A percentile compares a stretch with the other conserved stretches of the same genome.
phyloP scores from a whole-genome alignment of 2,797 vertebrate species.

The Sebastes hubbsi region DNA sequence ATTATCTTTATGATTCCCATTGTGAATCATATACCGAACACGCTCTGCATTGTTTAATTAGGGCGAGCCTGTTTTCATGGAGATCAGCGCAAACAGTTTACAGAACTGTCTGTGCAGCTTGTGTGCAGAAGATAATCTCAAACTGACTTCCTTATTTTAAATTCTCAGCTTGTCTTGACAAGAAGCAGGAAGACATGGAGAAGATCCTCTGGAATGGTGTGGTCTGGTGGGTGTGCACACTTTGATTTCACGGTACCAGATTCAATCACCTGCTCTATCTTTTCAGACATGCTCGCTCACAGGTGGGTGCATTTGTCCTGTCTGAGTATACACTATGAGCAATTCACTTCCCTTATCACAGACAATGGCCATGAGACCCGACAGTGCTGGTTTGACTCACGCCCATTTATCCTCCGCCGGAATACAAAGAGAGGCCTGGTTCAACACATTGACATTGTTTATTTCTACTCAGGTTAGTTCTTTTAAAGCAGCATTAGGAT shows the following conservation, averaged over 20 bases:
- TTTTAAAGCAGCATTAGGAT: neutral
- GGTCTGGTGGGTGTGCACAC: neutral
- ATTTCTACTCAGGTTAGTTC: neutral
- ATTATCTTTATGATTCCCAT: conserved; percentile 30
- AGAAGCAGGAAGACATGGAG: neutral
- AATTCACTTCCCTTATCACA: conserved; percentile 5
- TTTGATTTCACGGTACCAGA: conserved; percentile 16
- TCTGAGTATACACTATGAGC: neutral
- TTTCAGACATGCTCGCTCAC: neutral
- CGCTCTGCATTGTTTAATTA: conserved; percentile 35
- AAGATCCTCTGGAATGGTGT: neutral
- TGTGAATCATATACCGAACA: conserved; percentile 39
- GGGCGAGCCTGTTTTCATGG: conserved; percentile 29
- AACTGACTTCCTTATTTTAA: neutral
- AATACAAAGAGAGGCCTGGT: neutral
- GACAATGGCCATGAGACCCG: neutral
- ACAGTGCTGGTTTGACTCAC: neutral
- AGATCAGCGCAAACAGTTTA: conserved; percentile 11
- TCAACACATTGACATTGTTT: neutral
- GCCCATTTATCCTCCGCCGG: neutral
- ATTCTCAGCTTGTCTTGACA: neutral
- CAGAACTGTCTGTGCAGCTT: neutral
- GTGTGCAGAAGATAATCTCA: conserved; percentile 26
- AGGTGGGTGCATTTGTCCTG: conserved; percentile 1
- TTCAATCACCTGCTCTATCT: neutral